phyloP scores from a whole-genome alignment of 2,888 invertebrate species.

The Zeuzera pyrina region DNA sequence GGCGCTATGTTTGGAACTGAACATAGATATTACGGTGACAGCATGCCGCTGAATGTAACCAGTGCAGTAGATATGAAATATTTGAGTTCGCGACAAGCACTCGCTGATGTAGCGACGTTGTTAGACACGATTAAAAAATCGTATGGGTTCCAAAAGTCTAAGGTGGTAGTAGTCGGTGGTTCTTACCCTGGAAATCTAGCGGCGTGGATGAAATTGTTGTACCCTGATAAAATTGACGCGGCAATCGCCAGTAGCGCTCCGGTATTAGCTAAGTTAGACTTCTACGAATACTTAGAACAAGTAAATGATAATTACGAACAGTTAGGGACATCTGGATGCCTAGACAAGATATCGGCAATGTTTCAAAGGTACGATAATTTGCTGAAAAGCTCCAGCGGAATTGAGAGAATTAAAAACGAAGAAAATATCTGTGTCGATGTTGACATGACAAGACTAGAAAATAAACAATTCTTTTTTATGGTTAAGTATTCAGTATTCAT shows the following conservation, averaged over 20 bases:
- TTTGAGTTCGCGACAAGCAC: slow-evolving; percentile 46
- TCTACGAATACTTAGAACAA: slow-evolving; percentile 51
- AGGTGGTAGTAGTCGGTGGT: slow-evolving; percentile 53
- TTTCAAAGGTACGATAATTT: slow-evolving; percentile 37
- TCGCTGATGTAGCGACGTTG: slow-evolving; percentile 45
- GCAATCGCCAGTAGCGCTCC: slow-evolving; percentile 57
- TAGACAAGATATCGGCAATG: slow-evolving; percentile 28
- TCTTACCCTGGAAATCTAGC: slow-evolving; percentile 60
- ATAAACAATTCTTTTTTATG: slow-evolving; percentile 47
- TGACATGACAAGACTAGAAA: slow-evolving; percentile 38
- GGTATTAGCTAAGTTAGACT: slow-evolving; percentile 51
- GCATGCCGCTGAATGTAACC: slow-evolving; percentile 39
- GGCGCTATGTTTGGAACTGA: slow-evolving; percentile 51
- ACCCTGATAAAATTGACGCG: slow-evolving; percentile 50
- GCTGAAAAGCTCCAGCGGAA: slow-evolving; percentile 35
- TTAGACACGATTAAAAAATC: slow-evolving; percentile 31
- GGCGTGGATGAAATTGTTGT: slow-evolving; percentile 50
- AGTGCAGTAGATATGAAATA: slow-evolving; percentile 37
- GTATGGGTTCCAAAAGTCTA: slow-evolving; percentile 31
- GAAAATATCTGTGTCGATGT: slow-evolving; percentile 44
- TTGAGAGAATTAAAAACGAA: slow-evolving; percentile 36
- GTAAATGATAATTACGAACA: slow-evolving; percentile 47
- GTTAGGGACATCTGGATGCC: slow-evolving; percentile 38
- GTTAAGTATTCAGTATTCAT: slow-evolving; percentile 35
- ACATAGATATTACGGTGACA: slow-evolving; percentile 57